These are phyloP conservation scores for Hycleus cichorii DNA, from an alignment of 1,140 invertebrate species.

Conservation along the genomic window DNA sequence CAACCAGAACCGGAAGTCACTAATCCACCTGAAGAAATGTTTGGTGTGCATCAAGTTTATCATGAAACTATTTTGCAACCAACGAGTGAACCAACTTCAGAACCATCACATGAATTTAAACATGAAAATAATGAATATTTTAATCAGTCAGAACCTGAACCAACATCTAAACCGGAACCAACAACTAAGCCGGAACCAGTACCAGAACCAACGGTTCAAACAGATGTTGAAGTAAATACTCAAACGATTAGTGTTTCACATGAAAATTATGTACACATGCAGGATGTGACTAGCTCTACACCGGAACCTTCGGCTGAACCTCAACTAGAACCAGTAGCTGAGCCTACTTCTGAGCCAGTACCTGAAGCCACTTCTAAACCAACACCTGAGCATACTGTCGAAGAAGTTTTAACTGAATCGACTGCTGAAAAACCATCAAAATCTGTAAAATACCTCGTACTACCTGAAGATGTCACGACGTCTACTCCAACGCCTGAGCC, in stretches of 20 bases:
- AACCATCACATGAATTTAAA: slow-evolving; percentile 25
- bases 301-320: slow-evolving; percentile 18
- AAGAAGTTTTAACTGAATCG: slow-evolving; percentile 1
- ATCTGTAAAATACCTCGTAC: not conserved
- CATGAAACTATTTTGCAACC: slow-evolving; percentile 25
- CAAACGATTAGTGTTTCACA: slow-evolving; percentile 24
- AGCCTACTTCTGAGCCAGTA: slow-evolving; percentile 10
- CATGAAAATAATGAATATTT: slow-evolving; percentile 1
- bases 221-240: slow-evolving; percentile 25
- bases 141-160: slow-evolving; percentile 37
- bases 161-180: slow-evolving; percentile 30
- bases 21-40: slow-evolving; percentile 5
- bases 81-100: slow-evolving; percentile 31
- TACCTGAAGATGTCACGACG: slow-evolving; percentile 11
- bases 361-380: slow-evolving; percentile 27
- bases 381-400: not conserved
- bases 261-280: slow-evolving; percentile 1
- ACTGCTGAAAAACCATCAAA: not conserved
- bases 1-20: slow-evolving; percentile 29
- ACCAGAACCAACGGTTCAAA: slow-evolving; percentile 21
- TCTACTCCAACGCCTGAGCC: slow-evolving; percentile 13
- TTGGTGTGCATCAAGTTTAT: slow-evolving; percentile 32
- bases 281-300: not conserved
- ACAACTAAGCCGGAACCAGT: slow-evolving; percentile 30
- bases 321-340: slow-evolving; percentile 26